Conservation (phyloP, 1,140 invertebrate genomes). For the Heliconius nattereri region DNA sequence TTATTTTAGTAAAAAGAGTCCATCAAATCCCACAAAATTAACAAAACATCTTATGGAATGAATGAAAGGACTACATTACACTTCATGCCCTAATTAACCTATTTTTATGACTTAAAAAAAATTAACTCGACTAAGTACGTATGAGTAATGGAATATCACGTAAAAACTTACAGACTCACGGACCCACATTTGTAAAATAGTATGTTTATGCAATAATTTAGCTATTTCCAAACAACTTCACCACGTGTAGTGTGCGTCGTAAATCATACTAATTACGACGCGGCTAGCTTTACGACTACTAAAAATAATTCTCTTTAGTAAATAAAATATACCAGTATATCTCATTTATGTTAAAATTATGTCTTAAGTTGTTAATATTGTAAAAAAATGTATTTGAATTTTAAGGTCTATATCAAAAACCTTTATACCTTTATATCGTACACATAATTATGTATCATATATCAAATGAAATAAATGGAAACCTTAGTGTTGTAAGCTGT, state of each 20-base stretch:
- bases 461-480: too few relatives aligned
- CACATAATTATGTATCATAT: too few relatives aligned
- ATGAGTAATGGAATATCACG: slow-evolving; percentile 1
- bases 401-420: too few relatives aligned
- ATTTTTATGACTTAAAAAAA: background rate
- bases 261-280: slow-evolving; percentile 20
- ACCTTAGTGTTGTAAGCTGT: too few relatives aligned
- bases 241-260: slow-evolving; percentile 14
- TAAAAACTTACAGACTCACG: background rate
- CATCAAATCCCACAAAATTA: background rate
- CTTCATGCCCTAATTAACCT: background rate
- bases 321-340: slow-evolving; percentile 13
- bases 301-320: slow-evolving; percentile 18
- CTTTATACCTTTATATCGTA: too few relatives aligned
- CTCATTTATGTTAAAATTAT: background rate
- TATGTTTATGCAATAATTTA: slow-evolving; percentile 15
- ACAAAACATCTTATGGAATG: background rate
- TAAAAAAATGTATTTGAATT: too few relatives aligned
- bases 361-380: background rate
- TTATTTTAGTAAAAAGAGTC: too few relatives aligned
- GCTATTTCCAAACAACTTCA: slow-evolving; percentile 1
- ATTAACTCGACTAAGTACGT: background rate
- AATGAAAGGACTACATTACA: background rate
- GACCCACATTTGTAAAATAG: background rate
- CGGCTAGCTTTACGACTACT: slow-evolving; percentile 17